Evolutionary conservation across 2,888 invertebrate species (phyloP), one percentile per base, ranked within the genome.

Genomic region (Philereme transversata): DNA sequence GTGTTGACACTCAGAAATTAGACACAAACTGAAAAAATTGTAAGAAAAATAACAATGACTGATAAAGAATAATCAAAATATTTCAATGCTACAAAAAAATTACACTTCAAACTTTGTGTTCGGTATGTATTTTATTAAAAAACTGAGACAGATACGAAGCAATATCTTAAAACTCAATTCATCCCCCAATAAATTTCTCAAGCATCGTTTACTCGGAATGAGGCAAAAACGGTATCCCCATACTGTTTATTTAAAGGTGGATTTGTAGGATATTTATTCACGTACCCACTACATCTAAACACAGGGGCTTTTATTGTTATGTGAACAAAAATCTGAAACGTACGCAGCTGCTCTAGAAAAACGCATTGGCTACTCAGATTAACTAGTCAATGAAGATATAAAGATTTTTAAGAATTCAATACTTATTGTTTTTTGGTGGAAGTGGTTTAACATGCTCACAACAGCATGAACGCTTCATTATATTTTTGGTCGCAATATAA

Each of bases 181-280:
- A 87, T 87, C 84, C 89, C 82, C 79, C 77, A 87, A 90, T 92
- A 91, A 91, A 92, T 90, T 87, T 91, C 88, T 87, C 83, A 87
- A 89, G 92, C 90, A 82, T 88, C 91, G 90, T 92, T 91, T 92
- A 82, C 84, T 83, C 81, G 78, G 85, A 88, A 89, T 84, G 87
- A 88, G 86, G 85, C 87, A 88, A 90, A 88, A 89, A 90, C 83
- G 84, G 81, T 84, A 86, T 84, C 86, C 85, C 88, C 80, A 83
- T 87, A 83, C 85, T 86, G 90, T 90, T 90, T 90, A 86, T 90
- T 89, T 88, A 87, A 88, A 91, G 88, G 91, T 90, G 90, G 90
- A 90, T 91, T 89, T 89, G 87, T 86, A 77, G 81, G 82, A 86
- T 88, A 88, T 90, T 90, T 91, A 90, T 90, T 88, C 83, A 80